Evolutionary conservation across 2,113 vertebrate genomes (phyloP).

Genomic region (Malurus melanocephalus): DNA sequence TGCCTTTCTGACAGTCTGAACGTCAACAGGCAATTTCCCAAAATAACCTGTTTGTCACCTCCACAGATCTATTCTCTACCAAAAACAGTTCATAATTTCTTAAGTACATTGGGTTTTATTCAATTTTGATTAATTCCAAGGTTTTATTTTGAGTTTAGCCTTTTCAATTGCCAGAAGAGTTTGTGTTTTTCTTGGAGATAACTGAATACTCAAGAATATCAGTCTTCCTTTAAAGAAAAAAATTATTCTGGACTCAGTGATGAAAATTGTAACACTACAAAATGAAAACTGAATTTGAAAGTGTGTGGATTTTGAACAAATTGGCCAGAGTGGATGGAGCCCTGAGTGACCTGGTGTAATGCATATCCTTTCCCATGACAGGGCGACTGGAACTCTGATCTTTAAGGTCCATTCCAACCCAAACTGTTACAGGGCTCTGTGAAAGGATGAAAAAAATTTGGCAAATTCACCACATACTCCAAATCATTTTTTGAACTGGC

Average conservation of each 20-base stretch:
- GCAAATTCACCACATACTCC: background rate
- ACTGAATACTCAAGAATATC: background rate
- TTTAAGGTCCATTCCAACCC: background rate
- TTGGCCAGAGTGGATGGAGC: background rate
- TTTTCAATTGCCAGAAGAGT: background rate
- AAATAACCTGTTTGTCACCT: background rate
- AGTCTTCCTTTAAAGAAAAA: background rate
- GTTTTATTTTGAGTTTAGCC: background rate
- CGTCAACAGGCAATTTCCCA: background rate
- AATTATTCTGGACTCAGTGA: background rate
- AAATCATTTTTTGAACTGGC: background rate
- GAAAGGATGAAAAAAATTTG: background rate
- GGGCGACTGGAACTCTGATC: fast-evolving
- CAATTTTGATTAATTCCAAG: background rate
- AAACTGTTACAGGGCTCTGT: background rate
- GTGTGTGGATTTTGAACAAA: background rate
- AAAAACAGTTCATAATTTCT: background rate
- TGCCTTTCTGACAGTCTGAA: background rate
- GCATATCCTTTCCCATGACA: fast-evolving
- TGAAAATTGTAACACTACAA: background rate
- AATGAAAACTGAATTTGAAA: background rate
- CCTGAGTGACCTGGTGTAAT: background rate
- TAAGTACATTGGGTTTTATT: background rate
- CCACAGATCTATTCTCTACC: background rate
- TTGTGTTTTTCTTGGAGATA: background rate